These are phyloP conservation scores for Sebastes paucispinis DNA, from an alignment of 2,797 vertebrate genomes.

Conservation along the genomic window DNA sequence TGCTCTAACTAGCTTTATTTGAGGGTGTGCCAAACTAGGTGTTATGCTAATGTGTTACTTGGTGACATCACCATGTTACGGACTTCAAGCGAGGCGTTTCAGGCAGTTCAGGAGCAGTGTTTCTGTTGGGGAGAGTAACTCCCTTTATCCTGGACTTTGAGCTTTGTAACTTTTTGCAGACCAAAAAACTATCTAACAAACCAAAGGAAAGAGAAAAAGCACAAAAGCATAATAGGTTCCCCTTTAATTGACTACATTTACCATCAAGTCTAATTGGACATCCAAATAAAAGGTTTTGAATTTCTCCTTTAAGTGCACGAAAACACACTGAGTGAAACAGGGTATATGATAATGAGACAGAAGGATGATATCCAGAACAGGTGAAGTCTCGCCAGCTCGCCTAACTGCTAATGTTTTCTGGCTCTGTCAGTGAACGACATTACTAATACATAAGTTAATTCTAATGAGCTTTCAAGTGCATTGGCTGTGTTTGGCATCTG, in stretches of 20 bases:
- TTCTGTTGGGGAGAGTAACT: no score
- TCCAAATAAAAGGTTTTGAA: not conserved
- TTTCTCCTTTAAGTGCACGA: not conserved
- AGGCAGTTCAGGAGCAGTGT: no score
- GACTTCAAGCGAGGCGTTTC: no score
- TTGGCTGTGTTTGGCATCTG: not conserved
- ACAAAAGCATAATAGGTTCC: no score
- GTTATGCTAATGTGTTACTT: no score
- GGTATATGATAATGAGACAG: not conserved
- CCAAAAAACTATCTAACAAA: no score
- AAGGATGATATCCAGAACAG: not conserved
- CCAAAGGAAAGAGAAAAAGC: no score
- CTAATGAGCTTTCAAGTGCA: slow-evolving; percentile 1
- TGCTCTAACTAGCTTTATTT: no score
- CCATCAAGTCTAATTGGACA: not conserved
- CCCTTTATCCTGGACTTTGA: no score
- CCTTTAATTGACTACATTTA: not conserved
- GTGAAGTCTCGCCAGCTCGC: not conserved
- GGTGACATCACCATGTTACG: no score
- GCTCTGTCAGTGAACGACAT: not conserved
- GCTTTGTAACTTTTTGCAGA: no score
- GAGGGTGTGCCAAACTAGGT: no score
- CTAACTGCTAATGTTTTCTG: not conserved
- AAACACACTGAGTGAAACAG: not conserved
- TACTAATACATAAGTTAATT: not conserved